Conservation (phyloP, 1,140 invertebrate genomes). For the Zaprionus lachaisei region DNA sequence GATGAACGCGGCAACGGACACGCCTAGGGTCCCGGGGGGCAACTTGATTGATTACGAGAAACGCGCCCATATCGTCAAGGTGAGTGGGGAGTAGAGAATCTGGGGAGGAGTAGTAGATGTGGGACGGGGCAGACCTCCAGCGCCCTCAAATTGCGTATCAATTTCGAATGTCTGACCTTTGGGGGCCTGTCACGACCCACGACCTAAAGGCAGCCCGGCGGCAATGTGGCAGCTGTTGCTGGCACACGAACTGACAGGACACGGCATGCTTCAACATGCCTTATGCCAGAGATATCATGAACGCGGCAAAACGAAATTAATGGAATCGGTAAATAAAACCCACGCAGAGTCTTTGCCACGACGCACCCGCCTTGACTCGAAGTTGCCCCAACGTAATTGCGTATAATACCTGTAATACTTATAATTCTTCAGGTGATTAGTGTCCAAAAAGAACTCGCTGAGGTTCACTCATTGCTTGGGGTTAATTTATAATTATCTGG, state of each 20-base stretch:
- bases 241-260: conserved; percentile 17
- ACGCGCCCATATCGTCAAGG: conserved; percentile 72
- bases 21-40: conserved; percentile 2
- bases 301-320: not conserved
- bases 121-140: not conserved
- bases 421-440: not conserved
- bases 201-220: not conserved
- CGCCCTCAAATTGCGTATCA: conserved; percentile 45
- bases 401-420: not conserved
- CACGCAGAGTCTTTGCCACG: not conserved
- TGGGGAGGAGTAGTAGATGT: not conserved
- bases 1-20: conserved; percentile 30
- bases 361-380: not conserved
- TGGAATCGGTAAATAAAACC: conserved; percentile 3
- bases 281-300: not conserved
- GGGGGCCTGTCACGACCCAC: conserved; percentile 27
- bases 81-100: conserved; percentile 47
- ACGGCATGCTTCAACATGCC: not conserved
- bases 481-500: not conserved
- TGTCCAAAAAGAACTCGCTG: not conserved
- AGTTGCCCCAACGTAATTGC: not conserved
- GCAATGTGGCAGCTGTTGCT: conserved; percentile 41
- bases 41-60: conserved; percentile 79
- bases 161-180: conserved; percentile 55
- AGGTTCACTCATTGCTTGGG: not conserved